Conservation (phyloP, 2,888 invertebrate species). For the Chesias legatella region DNA sequence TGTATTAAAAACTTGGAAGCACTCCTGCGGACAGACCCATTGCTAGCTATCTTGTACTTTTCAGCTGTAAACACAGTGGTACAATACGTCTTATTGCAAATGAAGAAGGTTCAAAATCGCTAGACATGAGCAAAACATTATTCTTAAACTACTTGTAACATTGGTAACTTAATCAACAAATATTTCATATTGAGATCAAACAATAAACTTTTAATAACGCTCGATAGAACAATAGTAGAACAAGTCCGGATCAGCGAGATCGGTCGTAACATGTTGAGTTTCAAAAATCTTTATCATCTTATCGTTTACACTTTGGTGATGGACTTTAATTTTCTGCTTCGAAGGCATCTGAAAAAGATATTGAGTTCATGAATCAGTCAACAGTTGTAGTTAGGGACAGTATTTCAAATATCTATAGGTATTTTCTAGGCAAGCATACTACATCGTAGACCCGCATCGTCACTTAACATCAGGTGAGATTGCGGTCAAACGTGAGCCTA, state of each 20-base stretch:
- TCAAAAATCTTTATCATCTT: conserved; percentile 26
- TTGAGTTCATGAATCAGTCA: too few species aligned
- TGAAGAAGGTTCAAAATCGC: conserved; percentile 1
- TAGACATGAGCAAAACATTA: conserved; percentile 33
- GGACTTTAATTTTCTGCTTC: conserved; percentile 63
- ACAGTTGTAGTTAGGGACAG: too few species aligned
- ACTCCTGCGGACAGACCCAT: conserved; percentile 78
- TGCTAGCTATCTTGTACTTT: conserved; percentile 56
- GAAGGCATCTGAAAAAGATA: conserved; percentile 52
- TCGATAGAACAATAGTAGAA: conserved; percentile 22
- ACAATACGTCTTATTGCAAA: conserved; percentile 11
- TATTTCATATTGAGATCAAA: conserved; percentile 19
- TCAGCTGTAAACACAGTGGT: conserved; percentile 7
- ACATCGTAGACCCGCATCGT: too few species aligned
- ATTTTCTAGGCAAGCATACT: too few species aligned
- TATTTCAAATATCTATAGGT: too few species aligned
- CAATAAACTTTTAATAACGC: conserved; percentile 15
- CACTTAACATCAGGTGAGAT: too few species aligned
- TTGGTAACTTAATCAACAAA: conserved; percentile 38
- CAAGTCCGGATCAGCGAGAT: conserved; percentile 16
- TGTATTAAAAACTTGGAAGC: conserved; percentile 77
- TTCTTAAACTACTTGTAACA: conserved; percentile 29
- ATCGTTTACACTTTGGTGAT: conserved; percentile 65
- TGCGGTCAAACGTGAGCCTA: too few species aligned
- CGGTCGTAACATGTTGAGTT: conserved; percentile 26